Percentiles rank a stretch among this genome's conserved stretches.
Evolutionary conservation across 2,888 invertebrate species (phyloP).

Genomic region (Himalopsyche tibetana): DNA sequence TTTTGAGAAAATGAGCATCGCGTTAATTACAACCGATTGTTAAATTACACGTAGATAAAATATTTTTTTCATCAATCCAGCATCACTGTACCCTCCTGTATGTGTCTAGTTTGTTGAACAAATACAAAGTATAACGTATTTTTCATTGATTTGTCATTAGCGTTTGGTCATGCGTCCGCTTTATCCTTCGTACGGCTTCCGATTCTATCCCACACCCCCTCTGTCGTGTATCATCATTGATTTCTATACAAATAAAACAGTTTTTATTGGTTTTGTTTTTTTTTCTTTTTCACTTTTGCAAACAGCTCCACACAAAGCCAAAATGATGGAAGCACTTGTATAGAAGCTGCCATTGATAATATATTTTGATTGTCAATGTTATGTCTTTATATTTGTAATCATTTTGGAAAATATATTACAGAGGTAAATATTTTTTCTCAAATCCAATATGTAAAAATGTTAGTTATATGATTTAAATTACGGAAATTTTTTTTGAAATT

Average conservation of each 20-base stretch:
- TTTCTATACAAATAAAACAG: constrained; percentile 30
- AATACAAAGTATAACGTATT: constrained; percentile 26
- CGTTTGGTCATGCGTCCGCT: constrained; percentile 22
- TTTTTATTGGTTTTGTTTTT: constrained; percentile 12
- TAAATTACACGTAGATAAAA: no score
- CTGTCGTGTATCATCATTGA: constrained; percentile 14
- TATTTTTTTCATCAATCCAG: neutral
- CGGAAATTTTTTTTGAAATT: no score
- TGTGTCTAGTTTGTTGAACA: constrained; percentile 8
- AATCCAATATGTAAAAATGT: no score
- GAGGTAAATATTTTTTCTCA: no score
- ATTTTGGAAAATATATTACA: no score
- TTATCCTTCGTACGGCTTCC: constrained; percentile 14
- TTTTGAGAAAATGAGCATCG: no score
- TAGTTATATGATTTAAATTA: no score
- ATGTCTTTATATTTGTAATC: no score
- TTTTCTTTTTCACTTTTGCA: constrained; percentile 24
- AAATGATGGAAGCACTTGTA: neutral
- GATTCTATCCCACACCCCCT: neutral
- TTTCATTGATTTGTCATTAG: constrained; percentile 34
- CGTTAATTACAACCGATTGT: no score
- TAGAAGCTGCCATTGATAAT: neutral
- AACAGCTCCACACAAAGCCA: constrained; percentile 2
- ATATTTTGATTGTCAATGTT: neutral
- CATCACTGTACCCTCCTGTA: neutral